These are phyloP conservation scores for Acipenser ruthenus DNA, from an alignment of 2,797 vertebrate genomes.

Conservation along the genomic window DNA sequence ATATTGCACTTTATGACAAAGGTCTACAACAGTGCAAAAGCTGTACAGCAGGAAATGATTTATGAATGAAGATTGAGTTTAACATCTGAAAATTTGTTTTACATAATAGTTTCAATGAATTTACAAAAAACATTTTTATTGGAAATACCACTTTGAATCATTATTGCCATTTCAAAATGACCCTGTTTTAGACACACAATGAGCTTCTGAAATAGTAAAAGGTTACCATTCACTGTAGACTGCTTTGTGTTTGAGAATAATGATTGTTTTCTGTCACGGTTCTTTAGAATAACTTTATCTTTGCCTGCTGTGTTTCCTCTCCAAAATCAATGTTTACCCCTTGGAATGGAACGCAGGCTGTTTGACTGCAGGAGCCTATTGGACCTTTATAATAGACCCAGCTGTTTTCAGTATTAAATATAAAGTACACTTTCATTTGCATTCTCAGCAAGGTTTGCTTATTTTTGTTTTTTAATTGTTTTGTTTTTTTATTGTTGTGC, in stretches of 20 bases:
- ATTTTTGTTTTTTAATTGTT: slow-evolving; percentile 1
- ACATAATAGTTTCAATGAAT: no score
- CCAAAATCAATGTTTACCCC: not conserved
- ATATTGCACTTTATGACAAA: no score
- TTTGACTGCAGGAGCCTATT: not conserved
- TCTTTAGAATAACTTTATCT: not conserved
- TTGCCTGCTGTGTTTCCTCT: not conserved
- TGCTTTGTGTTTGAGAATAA: not conserved
- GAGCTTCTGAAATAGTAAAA: not conserved
- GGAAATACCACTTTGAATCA: no score
- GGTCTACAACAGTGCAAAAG: no score
- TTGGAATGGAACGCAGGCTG: not conserved
- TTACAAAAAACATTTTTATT: no score
- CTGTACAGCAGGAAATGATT: no score
- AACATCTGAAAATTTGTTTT: no score
- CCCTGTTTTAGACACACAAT: not conserved
- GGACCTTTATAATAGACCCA: not conserved
- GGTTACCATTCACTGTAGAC: not conserved
- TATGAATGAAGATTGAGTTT: no score
- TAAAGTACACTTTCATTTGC: slow-evolving; percentile 3
- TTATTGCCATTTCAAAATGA: no score
- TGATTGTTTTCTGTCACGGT: not conserved
- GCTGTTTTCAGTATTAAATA: not conserved
- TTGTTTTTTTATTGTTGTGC: no score
- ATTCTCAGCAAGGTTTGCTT: slow-evolving; percentile 8